Conservation (phyloP, 2,113 vertebrate species). For the Ornithorhynchus anatinus region DNA sequence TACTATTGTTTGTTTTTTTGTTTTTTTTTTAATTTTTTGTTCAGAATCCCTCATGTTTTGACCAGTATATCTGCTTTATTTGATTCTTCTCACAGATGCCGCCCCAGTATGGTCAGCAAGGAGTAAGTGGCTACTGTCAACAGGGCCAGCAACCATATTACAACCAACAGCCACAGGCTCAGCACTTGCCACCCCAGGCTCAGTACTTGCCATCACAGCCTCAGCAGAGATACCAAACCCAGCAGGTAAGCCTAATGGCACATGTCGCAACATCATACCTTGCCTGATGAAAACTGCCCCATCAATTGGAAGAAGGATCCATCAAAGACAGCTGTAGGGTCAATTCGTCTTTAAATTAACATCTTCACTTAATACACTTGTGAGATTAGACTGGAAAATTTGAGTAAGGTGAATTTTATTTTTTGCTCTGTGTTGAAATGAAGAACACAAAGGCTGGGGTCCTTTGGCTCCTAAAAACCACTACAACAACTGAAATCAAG, state of each 20-base stretch:
- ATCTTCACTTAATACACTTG: too few relatives aligned
- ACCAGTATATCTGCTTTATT: conserved; percentile 51
- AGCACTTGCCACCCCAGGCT: conserved; percentile 80
- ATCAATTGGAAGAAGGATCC: too few relatives aligned
- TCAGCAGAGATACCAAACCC: conserved; percentile 85
- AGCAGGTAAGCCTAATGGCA: conserved; percentile 80
- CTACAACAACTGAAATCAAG: too few relatives aligned
- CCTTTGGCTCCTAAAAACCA: too few relatives aligned
- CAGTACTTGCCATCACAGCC: conserved; percentile 79
- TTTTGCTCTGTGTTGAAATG: too few relatives aligned
- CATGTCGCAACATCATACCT: accelerated
- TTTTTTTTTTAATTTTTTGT: not conserved
- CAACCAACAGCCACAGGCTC: conserved; percentile 88
- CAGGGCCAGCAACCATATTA: conserved; percentile 92
- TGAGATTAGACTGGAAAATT: too few relatives aligned
- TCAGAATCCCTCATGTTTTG: too few relatives aligned
- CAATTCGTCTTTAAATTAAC: too few relatives aligned
- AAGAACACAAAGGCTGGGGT: too few relatives aligned
- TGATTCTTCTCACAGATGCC: conserved; percentile 84
- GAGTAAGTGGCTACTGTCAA: conserved; percentile 86
- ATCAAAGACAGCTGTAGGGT: too few relatives aligned
- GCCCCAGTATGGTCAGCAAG: conserved; percentile 91
- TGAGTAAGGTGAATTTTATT: too few relatives aligned
- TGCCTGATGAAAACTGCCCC: too few relatives aligned
- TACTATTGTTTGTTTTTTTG: not conserved